These are phyloP conservation scores for Catostomus latipinnis DNA, from an alignment of 2,797 vertebrate species.

Conservation along the genomic window DNA sequence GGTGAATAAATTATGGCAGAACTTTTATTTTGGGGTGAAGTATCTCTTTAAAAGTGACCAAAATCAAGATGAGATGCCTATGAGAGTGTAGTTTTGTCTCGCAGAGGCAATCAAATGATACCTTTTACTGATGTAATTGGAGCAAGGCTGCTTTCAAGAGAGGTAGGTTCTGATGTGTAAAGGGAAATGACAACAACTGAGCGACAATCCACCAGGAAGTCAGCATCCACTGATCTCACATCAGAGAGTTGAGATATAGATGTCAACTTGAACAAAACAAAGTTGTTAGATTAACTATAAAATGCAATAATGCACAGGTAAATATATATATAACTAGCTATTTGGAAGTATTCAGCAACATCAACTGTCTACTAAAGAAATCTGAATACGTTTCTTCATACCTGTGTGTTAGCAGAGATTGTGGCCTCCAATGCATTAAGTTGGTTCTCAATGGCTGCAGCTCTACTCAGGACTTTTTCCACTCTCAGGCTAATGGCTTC, in stretches of 20 bases:
- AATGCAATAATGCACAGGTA: no score
- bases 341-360: no score
- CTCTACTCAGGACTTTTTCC: slow-evolving; percentile 67
- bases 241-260: slow-evolving; percentile 24
- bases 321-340: no score
- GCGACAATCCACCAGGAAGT: slow-evolving; percentile 43
- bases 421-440: slow-evolving; percentile 61
- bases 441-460: slow-evolving; percentile 60
- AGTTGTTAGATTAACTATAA: neutral
- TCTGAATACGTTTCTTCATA: slow-evolving; percentile 4
- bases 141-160: slow-evolving; percentile 1
- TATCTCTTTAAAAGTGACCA: no score
- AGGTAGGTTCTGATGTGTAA: slow-evolving; percentile 45
- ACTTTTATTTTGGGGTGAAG: no score
- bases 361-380: no score
- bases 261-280: slow-evolving; percentile 12
- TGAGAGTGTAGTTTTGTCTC: neutral
- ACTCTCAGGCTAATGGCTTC: slow-evolving; percentile 68
- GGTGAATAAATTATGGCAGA: no score
- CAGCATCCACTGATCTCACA: slow-evolving; percentile 10
- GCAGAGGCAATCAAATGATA: slow-evolving; percentile 17
- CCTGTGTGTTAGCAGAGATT: slow-evolving; percentile 47
- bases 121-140: slow-evolving; percentile 8
- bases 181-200: neutral
- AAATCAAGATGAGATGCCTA: no score